Conservation (phyloP, 2,797 vertebrate species). For the Siniperca scherzeri region DNA sequence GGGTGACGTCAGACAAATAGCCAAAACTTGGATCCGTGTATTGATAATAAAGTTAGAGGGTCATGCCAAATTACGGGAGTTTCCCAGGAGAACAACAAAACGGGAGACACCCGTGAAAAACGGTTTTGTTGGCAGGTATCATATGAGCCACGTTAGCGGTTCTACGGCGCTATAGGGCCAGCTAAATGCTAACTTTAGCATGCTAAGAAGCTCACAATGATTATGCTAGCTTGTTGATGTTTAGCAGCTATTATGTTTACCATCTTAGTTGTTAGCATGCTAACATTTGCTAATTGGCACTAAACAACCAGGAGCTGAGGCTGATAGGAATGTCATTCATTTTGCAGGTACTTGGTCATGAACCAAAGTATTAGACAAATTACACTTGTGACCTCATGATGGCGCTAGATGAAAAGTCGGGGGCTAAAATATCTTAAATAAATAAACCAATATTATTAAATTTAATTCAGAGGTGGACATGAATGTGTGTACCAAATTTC, state of each 20-base stretch:
- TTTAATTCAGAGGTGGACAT: background rate
- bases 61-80: too few relatives aligned
- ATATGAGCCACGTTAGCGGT: background rate
- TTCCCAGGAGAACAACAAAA: too few relatives aligned
- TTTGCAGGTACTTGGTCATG: background rate
- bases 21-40: too few relatives aligned
- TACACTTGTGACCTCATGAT: background rate
- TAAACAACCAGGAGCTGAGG: background rate
- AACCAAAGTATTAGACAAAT: background rate
- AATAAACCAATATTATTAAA: background rate
- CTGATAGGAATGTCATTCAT: background rate
- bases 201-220: background rate
- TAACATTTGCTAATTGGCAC: background rate
- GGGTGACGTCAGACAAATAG: too few relatives aligned
- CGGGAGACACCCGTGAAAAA: too few relatives aligned
- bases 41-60: too few relatives aligned
- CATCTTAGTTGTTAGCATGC: background rate
- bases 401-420: background rate
- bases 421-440: background rate
- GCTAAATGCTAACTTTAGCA: background rate
- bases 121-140: too few relatives aligned
- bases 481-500: background rate
- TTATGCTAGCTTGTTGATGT: background rate
- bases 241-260: background rate
- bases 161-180: background rate